Percentiles rank a stretch among this genome's conserved stretches.
These are phyloP conservation scores for Promerops cafer DNA, from an alignment of 2,113 vertebrate species.

Conservation along the genomic window DNA sequence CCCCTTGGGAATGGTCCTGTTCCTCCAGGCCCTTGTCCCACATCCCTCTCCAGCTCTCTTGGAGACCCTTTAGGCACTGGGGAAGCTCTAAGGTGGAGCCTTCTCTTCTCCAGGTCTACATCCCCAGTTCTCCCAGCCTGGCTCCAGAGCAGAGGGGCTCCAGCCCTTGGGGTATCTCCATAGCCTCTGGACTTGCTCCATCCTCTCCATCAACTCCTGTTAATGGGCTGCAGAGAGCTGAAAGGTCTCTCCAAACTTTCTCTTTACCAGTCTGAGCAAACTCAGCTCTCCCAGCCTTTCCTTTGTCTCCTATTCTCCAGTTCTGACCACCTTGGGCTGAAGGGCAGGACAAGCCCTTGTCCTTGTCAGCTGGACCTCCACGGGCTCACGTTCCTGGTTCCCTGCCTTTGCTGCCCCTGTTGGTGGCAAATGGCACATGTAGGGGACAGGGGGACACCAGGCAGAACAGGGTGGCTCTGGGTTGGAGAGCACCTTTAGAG, in stretches of 20 bases:
- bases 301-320: background rate
- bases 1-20: background rate
- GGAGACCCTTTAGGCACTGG: background rate
- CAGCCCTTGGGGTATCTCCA: background rate
- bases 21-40: background rate
- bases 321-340: background rate
- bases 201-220: background rate
- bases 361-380: background rate
- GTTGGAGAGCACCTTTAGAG: background rate
- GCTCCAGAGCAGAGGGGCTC: background rate
- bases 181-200: background rate
- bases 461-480: background rate
- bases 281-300: background rate
- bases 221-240: background rate
- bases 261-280: background rate
- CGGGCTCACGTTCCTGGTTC: background rate
- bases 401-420: background rate
- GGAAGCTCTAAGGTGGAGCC: background rate
- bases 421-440: background rate
- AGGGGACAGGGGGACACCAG: background rate
- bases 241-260: background rate
- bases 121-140: background rate
- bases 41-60: background rate
- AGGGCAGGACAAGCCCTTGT: background rate
- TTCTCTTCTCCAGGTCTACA: background rate